Evolutionary conservation across 1,140 invertebrate genomes (phyloP), one percentile per base, ranked within the genome.

Genomic region (Calosoma granatense): DNA sequence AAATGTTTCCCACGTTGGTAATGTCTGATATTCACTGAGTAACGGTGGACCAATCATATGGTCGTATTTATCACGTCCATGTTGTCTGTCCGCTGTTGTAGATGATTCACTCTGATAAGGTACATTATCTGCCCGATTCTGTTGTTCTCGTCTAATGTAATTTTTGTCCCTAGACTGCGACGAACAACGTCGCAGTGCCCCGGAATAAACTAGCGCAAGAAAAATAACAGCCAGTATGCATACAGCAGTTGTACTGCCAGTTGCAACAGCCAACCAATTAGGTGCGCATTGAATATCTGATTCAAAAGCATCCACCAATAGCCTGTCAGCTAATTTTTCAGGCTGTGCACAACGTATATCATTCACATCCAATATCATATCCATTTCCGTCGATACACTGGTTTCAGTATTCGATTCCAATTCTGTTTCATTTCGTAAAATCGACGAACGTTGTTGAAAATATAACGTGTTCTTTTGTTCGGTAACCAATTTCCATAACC

Each of bases 401-500:
- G 20, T 30, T 41, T 54, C 0, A 55, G 41, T 56, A 73, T 63
- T 75, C 72, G 60, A 76, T 72, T 63, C 71, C 71, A 21, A 75
- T 61, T 62, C 71, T 69, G 9, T 66, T 59, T 66, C 69, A 73
- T 21, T 70, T 62, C 51, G 72, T 72, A 30, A 65, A 47, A 17
- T 11, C 66, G 54, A 64, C 67, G 1, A 20, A 67, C 12, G 65
- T 70, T 47, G 54, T 51, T 15, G 14, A n/a, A n/a, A n/a, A n/a
- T n/a, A n/a, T 2, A 53, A 17, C 17, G 72, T 67, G 20, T 55
- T 60, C 68, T 74, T 70, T 64, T 76, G 75, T 53, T 78, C 76
- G 61, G 78, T 76, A 22, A 81, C 77, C 20, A 90, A 73, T 62
- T 84, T 83, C 88, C 88, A 91, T 1, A 94, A 73, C 90, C 90